Base-by-base conservation (phyloP, 2,113 vertebrate species). In the Sterrhoptilus dennistouni region DNA sequence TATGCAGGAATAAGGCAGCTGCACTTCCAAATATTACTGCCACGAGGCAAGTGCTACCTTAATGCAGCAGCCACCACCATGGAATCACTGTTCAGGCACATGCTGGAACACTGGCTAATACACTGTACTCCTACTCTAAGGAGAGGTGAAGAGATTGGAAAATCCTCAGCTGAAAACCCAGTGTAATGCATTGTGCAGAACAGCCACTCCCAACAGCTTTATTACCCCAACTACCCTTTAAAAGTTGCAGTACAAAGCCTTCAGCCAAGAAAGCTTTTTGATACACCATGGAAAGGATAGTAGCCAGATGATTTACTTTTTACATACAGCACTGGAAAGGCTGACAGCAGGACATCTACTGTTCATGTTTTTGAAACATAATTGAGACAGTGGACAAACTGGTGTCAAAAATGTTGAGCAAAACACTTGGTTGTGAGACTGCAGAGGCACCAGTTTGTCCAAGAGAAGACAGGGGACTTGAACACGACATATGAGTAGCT, bases 1-100 rank as follows among this genome's bases (percentile, higher is more conserved):
- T 24, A 42, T 6, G 25, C 29, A 89, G 42, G 23, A 81, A 54
- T n/a, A n/a, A 3, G 12, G 65, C 78, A 93, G 87, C 28, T 86
- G 36, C n/a, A 35, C 65, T 50, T 75, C 49, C 36, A 87, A 71
- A 31, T 11, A 57, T 3, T 33, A 35, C 19, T 82, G 24, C 82
- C 17, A 12, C 8, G 56, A 92, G 28, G 31, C 0, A 0, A 78
- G 40, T 1, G 3, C 56, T 68, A 50, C 64, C 71, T 72, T 12
- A 29, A 27, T 31, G 65, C 35, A 29, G 77, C 52, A 78, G 56
- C 44, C 36, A 36, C 29, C 56, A 70, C 27, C 50, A 29, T 4
- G 13, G 31, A 56, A 40, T 8, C 81, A n/a, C 20, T 61, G 19
- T 5, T 74, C 20, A 63, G 47, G 38, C 56, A 54, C 29, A 10